phyloP scores from a whole-genome alignment of 2,113 vertebrate species.

The Bufo gargarizans region DNA sequence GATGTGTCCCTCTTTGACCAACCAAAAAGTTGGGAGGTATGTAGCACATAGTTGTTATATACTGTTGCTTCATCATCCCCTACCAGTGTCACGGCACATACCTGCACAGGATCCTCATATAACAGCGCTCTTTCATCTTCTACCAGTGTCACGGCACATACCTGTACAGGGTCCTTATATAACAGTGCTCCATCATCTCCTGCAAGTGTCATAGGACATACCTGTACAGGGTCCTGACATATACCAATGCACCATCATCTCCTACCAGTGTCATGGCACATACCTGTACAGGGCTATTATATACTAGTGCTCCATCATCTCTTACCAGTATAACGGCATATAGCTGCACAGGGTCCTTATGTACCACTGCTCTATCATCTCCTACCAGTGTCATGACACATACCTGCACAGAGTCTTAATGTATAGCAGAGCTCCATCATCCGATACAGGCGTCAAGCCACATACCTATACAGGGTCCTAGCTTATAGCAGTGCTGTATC shows the following conservation, averaged over 20 bases:
- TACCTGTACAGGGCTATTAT: background rate
- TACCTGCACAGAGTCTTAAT: background rate
- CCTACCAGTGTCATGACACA: background rate
- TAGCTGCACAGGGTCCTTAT: too few relatives aligned
- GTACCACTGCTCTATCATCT: too few relatives aligned
- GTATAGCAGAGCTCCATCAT: background rate
- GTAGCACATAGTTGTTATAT: too few relatives aligned
- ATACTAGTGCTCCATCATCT: too few relatives aligned
- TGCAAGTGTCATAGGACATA: background rate
- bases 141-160: background rate
- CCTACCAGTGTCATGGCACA: background rate
- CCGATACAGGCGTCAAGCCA: background rate
- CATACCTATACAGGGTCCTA: background rate
- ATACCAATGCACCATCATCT: background rate
- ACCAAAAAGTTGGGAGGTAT: too few relatives aligned
- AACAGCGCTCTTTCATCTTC: background rate
- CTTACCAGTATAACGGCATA: too few relatives aligned
- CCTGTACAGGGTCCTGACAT: background rate
- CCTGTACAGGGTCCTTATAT: background rate
- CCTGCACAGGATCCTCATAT: background rate
- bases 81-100: background rate
- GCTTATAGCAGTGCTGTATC: background rate
- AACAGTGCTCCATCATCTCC: background rate
- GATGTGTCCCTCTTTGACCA: too few relatives aligned
- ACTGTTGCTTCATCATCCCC: background rate